Percentiles rank a stretch among this genome's conserved stretches.
Evolutionary conservation across 2,888 invertebrate genomes (phyloP).

Genomic region (Cantharis rufa): DNA sequence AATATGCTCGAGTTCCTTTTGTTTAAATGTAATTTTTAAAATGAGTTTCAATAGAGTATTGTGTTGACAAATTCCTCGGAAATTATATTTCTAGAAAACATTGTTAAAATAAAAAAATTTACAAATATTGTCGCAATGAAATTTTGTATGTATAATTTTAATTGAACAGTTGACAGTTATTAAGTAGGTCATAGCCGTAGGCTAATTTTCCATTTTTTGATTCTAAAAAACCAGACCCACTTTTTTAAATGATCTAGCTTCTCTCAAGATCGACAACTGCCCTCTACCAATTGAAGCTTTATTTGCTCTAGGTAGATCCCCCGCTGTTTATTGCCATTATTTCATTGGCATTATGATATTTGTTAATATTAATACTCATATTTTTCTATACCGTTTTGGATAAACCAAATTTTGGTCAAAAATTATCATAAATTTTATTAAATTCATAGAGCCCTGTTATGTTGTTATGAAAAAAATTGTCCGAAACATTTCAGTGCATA

Average conservation of each 20-base stretch:
- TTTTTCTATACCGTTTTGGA: too few relatives aligned
- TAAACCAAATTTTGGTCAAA: too few relatives aligned
- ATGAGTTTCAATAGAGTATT: not conserved
- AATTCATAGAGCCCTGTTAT: too few relatives aligned
- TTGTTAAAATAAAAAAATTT: not conserved
- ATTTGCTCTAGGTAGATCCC: too few relatives aligned
- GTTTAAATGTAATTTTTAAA: not conserved
- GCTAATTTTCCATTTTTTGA: not conserved
- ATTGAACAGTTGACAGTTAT: not conserved
- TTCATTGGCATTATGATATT: too few relatives aligned
- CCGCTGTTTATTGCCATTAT: too few relatives aligned
- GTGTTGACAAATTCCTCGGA: not conserved
- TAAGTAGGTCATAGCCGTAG: not conserved
- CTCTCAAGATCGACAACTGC: too few relatives aligned
- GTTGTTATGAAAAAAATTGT: too few relatives aligned
- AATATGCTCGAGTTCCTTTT: not conserved
- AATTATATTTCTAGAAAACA: not conserved
- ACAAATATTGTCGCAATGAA: not conserved
- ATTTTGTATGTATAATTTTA: not conserved
- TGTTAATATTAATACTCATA: too few relatives aligned
- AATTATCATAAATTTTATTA: too few relatives aligned
- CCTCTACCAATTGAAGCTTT: too few relatives aligned
- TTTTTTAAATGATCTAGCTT: not conserved
- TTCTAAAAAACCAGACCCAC: not conserved
- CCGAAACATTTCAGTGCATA: too few relatives aligned